These are phyloP conservation scores for Pharmacophagus antenor DNA, from an alignment of 2,888 invertebrate genomes.

Conservation along the genomic window DNA sequence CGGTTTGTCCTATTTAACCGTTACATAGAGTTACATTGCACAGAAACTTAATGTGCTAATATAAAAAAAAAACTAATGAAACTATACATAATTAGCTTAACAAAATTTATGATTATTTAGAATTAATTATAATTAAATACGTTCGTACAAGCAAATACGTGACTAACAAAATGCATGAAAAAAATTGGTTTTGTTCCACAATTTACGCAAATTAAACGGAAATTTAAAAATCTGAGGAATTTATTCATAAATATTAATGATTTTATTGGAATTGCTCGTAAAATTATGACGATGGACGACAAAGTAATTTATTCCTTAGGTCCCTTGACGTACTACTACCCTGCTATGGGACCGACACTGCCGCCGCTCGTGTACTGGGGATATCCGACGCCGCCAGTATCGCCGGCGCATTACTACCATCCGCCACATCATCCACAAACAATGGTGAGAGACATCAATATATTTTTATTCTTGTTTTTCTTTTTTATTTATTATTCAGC, in stretches of 20 bases:
- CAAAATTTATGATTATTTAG: not conserved
- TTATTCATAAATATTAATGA: not conserved
- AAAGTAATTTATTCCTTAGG: constrained; percentile 47
- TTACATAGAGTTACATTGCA: constrained; percentile 23
- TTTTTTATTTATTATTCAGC: not conserved
- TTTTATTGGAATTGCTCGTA: not conserved
- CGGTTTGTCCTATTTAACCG: constrained; percentile 22
- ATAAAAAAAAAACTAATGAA: constrained; percentile 20
- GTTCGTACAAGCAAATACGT: constrained; percentile 15
- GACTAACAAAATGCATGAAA: constrained; percentile 30
- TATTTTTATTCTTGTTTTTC: too few relatives aligned
- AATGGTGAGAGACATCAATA: too few relatives aligned
- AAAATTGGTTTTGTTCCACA: not conserved
- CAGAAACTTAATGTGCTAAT: constrained; percentile 20
- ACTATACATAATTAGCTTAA: constrained; percentile 11
- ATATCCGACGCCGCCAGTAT: constrained; percentile 96
- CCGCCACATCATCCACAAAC: constrained; percentile 79
- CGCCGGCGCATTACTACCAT: constrained; percentile 92
- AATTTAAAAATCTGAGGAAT: not conserved
- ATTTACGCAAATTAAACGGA: not conserved
- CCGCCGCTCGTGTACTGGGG: constrained; percentile 93
- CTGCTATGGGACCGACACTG: constrained; percentile 79
- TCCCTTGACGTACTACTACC: constrained; percentile 78
- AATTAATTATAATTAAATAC: not conserved
- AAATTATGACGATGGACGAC: not conserved